phyloP scores from a whole-genome alignment of 2,113 vertebrate species.

The Gnathonemus longibarbis region DNA sequence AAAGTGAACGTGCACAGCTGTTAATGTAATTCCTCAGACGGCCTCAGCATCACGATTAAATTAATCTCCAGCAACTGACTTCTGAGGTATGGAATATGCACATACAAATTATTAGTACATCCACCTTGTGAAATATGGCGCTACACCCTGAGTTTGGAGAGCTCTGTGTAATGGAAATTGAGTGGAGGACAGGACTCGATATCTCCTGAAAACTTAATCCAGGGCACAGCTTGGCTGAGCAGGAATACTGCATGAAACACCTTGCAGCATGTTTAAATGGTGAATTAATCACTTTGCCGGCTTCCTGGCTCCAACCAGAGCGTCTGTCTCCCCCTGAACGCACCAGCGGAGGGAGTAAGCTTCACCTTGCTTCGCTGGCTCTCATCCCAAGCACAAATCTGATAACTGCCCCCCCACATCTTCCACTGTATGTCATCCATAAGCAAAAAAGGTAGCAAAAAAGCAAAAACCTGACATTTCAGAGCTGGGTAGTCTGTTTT shows the following conservation, averaged over 20 bases:
- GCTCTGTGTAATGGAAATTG: neutral
- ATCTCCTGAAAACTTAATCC: neutral
- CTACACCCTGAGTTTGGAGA: neutral
- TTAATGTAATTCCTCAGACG: slow-evolving; percentile 36
- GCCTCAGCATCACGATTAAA: slow-evolving; percentile 30
- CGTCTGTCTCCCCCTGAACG: neutral
- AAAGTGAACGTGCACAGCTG: slow-evolving; percentile 38
- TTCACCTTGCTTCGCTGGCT: neutral
- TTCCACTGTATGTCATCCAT: neutral
- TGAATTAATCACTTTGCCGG: neutral
- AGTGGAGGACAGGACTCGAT: neutral
- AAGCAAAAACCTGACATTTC: neutral
- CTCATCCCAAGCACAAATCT: neutral
- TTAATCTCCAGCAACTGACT: slow-evolving; percentile 45
- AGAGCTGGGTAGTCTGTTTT: neutral
- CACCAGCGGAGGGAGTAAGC: neutral
- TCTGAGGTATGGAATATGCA: slow-evolving; percentile 9
- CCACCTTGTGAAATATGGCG: neutral
- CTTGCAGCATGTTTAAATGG: neutral
- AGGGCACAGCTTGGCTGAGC: neutral
- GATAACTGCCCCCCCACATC: neutral
- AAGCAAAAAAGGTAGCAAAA: neutral
- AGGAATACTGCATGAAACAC: neutral
- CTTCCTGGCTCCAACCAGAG: neutral
- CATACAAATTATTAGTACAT: neutral